Evolutionary conservation across 1,140 invertebrate genomes (phyloP).

Genomic region (Philotrypesis tridentata): DNA sequence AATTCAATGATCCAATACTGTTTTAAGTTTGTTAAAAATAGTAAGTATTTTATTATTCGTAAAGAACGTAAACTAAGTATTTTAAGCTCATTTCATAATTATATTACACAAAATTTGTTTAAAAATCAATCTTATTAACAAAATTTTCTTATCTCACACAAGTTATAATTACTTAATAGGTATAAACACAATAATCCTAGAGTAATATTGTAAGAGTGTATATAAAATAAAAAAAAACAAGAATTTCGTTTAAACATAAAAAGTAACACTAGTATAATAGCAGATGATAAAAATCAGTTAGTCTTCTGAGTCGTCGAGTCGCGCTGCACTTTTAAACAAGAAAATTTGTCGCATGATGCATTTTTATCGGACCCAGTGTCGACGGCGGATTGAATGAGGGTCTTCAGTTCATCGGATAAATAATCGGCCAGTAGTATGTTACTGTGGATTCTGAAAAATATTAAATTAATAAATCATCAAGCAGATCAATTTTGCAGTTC

Average conservation of each 20-base stretch:
- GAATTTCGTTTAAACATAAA: neutral
- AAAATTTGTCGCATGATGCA: conserved; percentile 37
- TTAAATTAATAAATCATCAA: too few relatives aligned
- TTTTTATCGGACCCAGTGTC: conserved; percentile 56
- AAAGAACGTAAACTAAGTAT: neutral
- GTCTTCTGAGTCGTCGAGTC: conserved; percentile 18
- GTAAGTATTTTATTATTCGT: neutral
- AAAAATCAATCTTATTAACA: neutral
- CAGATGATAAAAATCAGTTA: neutral
- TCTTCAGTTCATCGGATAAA: conserved; percentile 58
- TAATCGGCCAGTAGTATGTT: conserved; percentile 62
- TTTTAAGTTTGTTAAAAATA: neutral
- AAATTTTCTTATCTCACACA: neutral
- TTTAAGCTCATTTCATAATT: neutral
- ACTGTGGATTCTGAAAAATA: conserved; percentile 61
- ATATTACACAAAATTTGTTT: neutral
- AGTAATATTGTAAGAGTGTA: neutral
- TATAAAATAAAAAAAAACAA: neutral
- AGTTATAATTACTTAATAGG: neutral
- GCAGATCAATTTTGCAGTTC: too few relatives aligned
- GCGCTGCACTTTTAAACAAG: conserved; percentile 39
- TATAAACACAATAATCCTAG: neutral
- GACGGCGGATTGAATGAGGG: conserved; percentile 67
- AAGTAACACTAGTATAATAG: neutral
- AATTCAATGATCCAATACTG: neutral